Percentiles rank a stretch among this genome's conserved stretches.
These are phyloP conservation scores for Mongoloraphidia duomilia DNA, from an alignment of 2,888 invertebrate species.

Conservation along the genomic window DNA sequence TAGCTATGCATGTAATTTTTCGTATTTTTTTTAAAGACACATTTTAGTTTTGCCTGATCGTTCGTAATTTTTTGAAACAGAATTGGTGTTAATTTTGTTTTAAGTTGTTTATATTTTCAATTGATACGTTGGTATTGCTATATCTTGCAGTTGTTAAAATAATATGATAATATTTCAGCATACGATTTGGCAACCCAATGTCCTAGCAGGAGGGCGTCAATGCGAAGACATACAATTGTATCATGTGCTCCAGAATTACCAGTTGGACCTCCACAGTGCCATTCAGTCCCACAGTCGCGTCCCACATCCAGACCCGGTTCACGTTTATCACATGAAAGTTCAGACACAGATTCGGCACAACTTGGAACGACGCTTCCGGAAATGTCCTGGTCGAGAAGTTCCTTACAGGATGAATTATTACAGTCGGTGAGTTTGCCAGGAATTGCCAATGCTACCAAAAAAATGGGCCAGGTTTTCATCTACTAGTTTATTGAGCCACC, in stretches of 20 bases:
- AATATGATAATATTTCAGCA: slow-evolving; percentile 32
- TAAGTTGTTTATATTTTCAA: too few species aligned
- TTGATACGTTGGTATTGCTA: neutral
- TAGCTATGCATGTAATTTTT: too few species aligned
- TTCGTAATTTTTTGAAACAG: too few species aligned
- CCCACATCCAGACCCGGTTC: slow-evolving; percentile 33
- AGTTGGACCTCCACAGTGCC: slow-evolving; percentile 34
- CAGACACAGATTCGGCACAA: slow-evolving; percentile 32
- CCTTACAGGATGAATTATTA: slow-evolving; percentile 52
- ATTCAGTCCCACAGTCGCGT: slow-evolving; percentile 60
- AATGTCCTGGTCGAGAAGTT: slow-evolving; percentile 48
- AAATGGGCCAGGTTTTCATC: neutral
- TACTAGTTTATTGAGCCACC: slow-evolving; percentile 27
- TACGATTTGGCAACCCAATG: slow-evolving; percentile 75
- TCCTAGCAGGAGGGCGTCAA: slow-evolving; percentile 52
- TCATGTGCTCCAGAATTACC: slow-evolving; percentile 37
- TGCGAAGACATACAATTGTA: slow-evolving; percentile 52
- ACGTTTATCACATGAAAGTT: slow-evolving; percentile 46
- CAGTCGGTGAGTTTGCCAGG: slow-evolving; percentile 38
- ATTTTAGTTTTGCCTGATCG: too few species aligned
- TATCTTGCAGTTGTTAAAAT: neutral
- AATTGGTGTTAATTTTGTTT: too few species aligned
- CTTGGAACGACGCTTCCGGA: slow-evolving; percentile 29
- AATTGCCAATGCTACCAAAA: slow-evolving; percentile 1
- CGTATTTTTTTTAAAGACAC: too few species aligned